Evolutionary conservation across 2,888 invertebrate species (phyloP).

Genomic region (Acronicta psi): DNA sequence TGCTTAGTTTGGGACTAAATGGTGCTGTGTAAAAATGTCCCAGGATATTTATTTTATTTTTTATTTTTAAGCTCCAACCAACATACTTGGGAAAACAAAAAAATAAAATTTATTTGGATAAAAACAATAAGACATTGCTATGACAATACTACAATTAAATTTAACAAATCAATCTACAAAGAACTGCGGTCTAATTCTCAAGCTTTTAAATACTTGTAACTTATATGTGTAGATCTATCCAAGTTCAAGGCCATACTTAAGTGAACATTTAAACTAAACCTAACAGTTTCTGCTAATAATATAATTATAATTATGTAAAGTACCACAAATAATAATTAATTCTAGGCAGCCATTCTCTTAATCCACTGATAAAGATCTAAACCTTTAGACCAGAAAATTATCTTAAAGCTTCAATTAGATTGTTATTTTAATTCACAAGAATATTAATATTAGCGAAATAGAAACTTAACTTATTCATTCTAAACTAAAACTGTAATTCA

Average conservation of each 20-base stretch:
- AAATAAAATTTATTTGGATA: too few species aligned
- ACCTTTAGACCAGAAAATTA: constrained; percentile 51
- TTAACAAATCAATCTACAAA: too few species aligned
- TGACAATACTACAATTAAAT: too few species aligned
- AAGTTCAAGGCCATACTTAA: constrained; percentile 29
- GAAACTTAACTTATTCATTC: constrained; percentile 17
- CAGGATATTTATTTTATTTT: too few species aligned
- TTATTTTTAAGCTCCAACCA: too few species aligned
- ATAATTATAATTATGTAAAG: constrained; percentile 47
- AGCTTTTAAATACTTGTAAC: not conserved
- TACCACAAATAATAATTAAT: constrained; percentile 44
- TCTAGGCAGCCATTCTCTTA: constrained; percentile 34
- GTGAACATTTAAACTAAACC: constrained; percentile 17
- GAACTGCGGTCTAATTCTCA: not conserved
- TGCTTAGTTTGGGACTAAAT: too few species aligned
- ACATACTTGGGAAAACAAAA: too few species aligned
- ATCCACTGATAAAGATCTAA: constrained; percentile 40
- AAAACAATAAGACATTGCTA: too few species aligned
- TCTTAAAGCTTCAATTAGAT: constrained; percentile 41
- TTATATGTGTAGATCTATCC: not conserved
- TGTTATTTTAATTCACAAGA: constrained; percentile 26
- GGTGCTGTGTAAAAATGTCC: too few species aligned
- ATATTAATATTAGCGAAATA: constrained; percentile 18
- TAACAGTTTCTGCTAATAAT: constrained; percentile 19
- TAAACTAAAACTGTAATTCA: constrained; percentile 11